Conservation (phyloP, 2,113 vertebrate species). For the Saimiri boliviensis region DNA sequence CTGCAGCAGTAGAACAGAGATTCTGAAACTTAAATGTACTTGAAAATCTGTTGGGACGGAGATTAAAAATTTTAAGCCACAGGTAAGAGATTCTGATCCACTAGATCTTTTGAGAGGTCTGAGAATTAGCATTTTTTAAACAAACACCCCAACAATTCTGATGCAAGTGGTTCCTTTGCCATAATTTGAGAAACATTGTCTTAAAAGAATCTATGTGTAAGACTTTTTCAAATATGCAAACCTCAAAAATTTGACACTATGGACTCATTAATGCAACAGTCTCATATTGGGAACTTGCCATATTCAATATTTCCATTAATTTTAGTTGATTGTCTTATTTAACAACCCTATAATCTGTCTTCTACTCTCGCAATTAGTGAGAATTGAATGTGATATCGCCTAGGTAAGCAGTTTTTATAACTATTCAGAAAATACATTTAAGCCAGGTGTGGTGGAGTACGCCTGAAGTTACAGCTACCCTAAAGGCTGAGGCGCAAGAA, state of each 20-base stretch:
- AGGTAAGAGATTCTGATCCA: neutral
- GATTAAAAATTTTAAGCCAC: neutral
- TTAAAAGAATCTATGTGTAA: slow-evolving; percentile 3
- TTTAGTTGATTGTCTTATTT: neutral
- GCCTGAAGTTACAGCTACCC: neutral
- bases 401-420: neutral
- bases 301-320: neutral
- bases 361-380: neutral
- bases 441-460: neutral
- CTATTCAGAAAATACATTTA: slow-evolving; percentile 9
- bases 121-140: neutral
- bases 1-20: neutral
- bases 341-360: neutral
- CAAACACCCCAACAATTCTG: neutral
- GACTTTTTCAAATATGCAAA: neutral
- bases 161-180: neutral
- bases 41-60: neutral
- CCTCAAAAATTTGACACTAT: neutral
- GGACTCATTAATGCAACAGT: neutral
- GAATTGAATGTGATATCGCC: neutral
- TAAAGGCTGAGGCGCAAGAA: neutral
- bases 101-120: neutral
- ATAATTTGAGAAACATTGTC: neutral
- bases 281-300: neutral
- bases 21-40: neutral